Percentiles rank a stretch among this genome's conserved stretches.
phyloP scores from a whole-genome alignment of 2,113 vertebrate species.

The Ictidomys tridecemlineatus region DNA sequence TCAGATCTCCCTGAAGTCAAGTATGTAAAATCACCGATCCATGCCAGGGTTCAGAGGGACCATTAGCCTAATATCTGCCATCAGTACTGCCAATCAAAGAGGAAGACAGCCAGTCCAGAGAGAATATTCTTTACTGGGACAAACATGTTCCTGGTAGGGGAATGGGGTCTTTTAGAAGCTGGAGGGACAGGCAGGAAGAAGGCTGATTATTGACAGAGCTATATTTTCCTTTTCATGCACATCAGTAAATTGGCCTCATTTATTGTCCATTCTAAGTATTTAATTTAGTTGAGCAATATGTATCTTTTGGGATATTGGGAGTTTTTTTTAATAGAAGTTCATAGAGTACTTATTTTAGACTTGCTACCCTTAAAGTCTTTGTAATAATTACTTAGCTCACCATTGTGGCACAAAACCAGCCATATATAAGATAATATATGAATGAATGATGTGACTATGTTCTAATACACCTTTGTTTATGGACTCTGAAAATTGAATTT shows the following conservation, averaged over 20 bases:
- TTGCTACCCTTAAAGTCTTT: not conserved
- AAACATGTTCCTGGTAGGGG: not conserved
- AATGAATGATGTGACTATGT: not conserved
- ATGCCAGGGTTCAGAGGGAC: not conserved
- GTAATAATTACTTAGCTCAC: not conserved
- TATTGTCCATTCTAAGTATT: not conserved
- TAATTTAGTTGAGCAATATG: not conserved
- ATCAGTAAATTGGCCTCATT: not conserved
- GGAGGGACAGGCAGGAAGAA: not conserved
- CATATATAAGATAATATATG: not conserved
- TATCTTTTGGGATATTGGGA: not conserved
- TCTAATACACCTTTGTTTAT: not conserved
- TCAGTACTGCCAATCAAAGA: not conserved
- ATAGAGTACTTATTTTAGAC: not conserved
- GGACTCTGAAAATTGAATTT: not conserved
- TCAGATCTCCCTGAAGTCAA: not conserved
- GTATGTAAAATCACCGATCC: not conserved
- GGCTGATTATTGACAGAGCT: not conserved
- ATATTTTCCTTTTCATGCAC: not conserved
- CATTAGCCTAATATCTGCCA: not conserved
- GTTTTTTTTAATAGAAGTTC: not conserved
- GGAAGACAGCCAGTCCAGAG: not conserved
- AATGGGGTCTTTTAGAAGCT: not conserved
- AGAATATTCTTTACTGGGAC: not conserved
- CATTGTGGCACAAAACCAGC: not conserved